These are phyloP conservation scores for Helostoma temminkii DNA, from an alignment of 2,797 vertebrate species.

Conservation along the genomic window DNA sequence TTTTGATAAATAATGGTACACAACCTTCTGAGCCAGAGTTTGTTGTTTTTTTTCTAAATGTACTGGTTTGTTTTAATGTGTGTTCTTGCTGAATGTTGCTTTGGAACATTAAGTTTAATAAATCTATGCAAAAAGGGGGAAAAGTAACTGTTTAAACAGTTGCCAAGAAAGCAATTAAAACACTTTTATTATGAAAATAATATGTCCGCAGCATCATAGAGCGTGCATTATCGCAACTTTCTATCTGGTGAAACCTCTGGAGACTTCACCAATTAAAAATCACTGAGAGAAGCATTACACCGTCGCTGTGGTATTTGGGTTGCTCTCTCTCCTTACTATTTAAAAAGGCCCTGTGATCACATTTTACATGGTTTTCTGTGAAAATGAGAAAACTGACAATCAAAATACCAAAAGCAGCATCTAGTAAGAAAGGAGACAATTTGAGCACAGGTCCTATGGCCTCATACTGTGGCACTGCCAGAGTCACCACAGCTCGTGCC, in stretches of 20 bases:
- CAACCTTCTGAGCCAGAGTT: no score
- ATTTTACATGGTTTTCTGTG: conserved; percentile 1
- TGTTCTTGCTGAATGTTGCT: background rate
- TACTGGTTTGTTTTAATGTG: background rate
- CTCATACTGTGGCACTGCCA: conserved; percentile 49
- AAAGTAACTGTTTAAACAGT: no score
- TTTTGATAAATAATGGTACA: no score
- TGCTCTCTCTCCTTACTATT: conserved; percentile 2
- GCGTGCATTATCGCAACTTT: no score
- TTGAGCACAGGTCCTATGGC: conserved; percentile 31
- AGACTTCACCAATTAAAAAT: no score
- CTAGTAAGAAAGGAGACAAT: conserved; percentile 44
- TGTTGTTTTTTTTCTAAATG: background rate
- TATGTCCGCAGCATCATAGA: background rate
- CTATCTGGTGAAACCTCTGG: no score
- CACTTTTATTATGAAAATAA: background rate
- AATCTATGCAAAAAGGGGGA: background rate
- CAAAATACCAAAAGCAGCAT: conserved; percentile 18
- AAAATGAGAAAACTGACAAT: conserved; percentile 17
- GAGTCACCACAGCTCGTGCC: conserved; percentile 42
- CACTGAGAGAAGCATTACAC: background rate
- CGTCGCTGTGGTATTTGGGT: background rate
- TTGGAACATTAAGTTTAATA: background rate
- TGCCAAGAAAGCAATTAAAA: background rate
- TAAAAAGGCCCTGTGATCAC: conserved; percentile 5